Conservation (phyloP, 2,113 vertebrate species). For the Pseudorectes ferrugineus region DNA sequence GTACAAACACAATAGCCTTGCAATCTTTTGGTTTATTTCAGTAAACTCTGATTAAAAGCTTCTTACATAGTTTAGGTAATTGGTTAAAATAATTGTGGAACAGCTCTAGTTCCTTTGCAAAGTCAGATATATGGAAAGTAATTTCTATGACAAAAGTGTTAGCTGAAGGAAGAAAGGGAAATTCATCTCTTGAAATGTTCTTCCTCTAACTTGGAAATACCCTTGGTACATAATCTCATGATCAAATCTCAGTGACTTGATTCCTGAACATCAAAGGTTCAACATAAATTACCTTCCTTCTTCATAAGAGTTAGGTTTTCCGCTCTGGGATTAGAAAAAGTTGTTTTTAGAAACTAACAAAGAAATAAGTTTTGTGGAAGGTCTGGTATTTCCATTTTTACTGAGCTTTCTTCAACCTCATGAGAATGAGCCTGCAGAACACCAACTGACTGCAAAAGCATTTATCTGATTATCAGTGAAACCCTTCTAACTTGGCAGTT, state of each 20-base stretch:
- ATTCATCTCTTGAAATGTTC: not conserved
- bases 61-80: not conserved
- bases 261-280: not conserved
- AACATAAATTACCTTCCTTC: not conserved
- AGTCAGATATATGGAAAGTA: not conserved
- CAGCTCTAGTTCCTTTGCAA: not conserved
- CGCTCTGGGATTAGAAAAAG: not conserved
- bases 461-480: not conserved
- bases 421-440: not conserved
- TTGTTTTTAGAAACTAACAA: not conserved
- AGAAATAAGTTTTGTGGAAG: not conserved
- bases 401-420: not conserved
- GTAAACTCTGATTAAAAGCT: not conserved
- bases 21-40: not conserved
- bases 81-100: not conserved
- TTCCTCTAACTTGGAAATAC: not conserved
- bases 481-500: not conserved
- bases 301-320: not conserved
- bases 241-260: not conserved
- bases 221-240: not conserved
- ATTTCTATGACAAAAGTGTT: not conserved
- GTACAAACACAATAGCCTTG: not conserved
- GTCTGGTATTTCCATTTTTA: not conserved
- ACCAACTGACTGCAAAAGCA: not conserved
- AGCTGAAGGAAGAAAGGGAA: not conserved